Base-by-base conservation (phyloP, 1,140 invertebrate genomes). In the Papilio polyxenes region DNA sequence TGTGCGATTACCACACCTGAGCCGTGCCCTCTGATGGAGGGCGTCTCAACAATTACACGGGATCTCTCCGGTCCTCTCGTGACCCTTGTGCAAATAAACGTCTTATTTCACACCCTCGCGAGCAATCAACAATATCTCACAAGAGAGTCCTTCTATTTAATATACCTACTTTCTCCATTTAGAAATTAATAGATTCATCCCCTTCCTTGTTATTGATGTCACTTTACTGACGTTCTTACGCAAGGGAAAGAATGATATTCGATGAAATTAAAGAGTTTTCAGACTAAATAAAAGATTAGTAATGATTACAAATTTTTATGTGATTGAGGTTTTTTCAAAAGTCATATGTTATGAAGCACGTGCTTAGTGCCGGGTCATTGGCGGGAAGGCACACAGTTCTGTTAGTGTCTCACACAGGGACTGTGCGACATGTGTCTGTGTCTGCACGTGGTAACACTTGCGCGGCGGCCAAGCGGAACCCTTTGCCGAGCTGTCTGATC, bases 381-480 rank as follows among this genome's bases (percentile, higher is more conserved):
- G 23, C 23, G 23, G 31, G 6, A 23, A 3, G 53, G 51, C n/a
- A 23, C 20, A 72, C 62, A 37, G 20, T 2, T 10, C 77, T 75
- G 75, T 79, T 77, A 75, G 72, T 88, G 87, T 89, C 87, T 87
- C 84, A 44, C 1, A 44, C 40, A 88, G 85, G 85, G 87, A 88
- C 88, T 90, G 85, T 83, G 81, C 75, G 85, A 75, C 88, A 89
- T 83, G 84, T 88, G 82, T 82, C 81, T 74, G 83, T 85, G 79
- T 53, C 81, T 84, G 48, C 90, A 91, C 83, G 87, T 91, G 90
- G 84, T 87, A 89, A 86, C 89, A 89, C 89, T 91, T 82, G 82
- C 80, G 23, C 11, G 65, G 76, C 84, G 85, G 75, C 84, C 85
- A 84, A 56, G 86, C 87, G 89, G 85, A 89, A 88, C 89, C 82